A percentile compares a stretch with the other conserved stretches of the same genome.
Conservation (phyloP, 2,888 invertebrate species). For the Nemapogon koenigi region DNA sequence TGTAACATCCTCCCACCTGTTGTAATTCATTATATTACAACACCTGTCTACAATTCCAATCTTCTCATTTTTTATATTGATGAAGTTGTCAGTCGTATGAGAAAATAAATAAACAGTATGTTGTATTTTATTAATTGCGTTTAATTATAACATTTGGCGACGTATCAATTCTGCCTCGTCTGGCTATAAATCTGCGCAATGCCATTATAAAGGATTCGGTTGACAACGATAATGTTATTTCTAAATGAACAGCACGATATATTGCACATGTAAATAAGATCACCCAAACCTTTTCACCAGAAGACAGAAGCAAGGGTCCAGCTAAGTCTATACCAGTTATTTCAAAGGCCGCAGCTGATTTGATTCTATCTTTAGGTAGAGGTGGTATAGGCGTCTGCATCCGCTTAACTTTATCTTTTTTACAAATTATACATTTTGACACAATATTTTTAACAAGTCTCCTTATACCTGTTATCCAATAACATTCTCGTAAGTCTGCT, state of each 20-base stretch:
- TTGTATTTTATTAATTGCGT: too few species aligned
- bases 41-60: too few species aligned
- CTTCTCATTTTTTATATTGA: too few species aligned
- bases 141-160: too few species aligned
- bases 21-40: too few species aligned
- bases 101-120: too few species aligned
- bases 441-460: slow-evolving; percentile 3
- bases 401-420: slow-evolving; percentile 1
- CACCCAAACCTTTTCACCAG: slow-evolving; percentile 10
- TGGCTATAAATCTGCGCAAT: slow-evolving; percentile 12
- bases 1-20: too few species aligned
- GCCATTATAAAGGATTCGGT: slow-evolving; percentile 4
- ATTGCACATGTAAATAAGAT: slow-evolving; percentile 13
- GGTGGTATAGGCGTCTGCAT: not conserved
- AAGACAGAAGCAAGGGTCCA: slow-evolving; percentile 5
- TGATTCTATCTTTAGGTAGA: slow-evolving; percentile 6
- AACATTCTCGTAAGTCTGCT: slow-evolving; percentile 5
- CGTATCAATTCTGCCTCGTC: slow-evolving; percentile 12
- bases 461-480: slow-evolving; percentile 11
- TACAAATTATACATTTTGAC: slow-evolving; percentile 9
- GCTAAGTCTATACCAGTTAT: slow-evolving; percentile 13
- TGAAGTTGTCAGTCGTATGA: too few species aligned
- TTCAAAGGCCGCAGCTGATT: slow-evolving; percentile 4
- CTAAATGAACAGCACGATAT: slow-evolving; percentile 12
- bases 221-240: slow-evolving; percentile 4